Base-by-base conservation (phyloP, 2,888 invertebrate genomes). In the Palloptera scutellata region DNA sequence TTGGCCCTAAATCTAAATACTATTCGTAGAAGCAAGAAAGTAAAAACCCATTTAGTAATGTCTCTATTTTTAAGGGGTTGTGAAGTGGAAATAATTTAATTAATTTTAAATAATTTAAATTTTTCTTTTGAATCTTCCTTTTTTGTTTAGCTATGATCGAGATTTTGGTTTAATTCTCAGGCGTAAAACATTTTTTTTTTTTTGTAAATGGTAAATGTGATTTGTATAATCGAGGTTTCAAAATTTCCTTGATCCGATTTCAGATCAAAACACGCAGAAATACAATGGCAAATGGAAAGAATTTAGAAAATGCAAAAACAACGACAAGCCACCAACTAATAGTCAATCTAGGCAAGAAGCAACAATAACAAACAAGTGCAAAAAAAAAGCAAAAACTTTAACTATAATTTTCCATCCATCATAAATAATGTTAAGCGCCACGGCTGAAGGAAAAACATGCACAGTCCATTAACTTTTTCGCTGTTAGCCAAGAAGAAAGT, bases 361-460 rank as follows among this genome's bases (percentile, higher is more conserved):
- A 68, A 20, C 62, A 68, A 54, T 64, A 53, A 65, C 75, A 2
- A 74, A 76, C 72, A 77, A 75, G 74, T 73, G 72, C 73, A 69
- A 66, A 52, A 64, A 64, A 61, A 57, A 59, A 53, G 72, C 64
- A 70, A 48, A 48, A 20, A 60, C 48, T 11, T 69, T 73, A 73
- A 77, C 72, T 71, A 75, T 74, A 76, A 78, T 78, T 79, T 79
- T 80, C 71, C 76, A 79, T 78, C 76, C 80, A 79, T 78, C 82
- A 79, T 82, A 82, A 82, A 83, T 82, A 80, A 80, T 81, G 78
- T 79, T 83, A 83, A 84, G 84, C 84, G 83, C 84, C 83, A 83
- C 77, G 81, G 82, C 80, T 83, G 81, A 83, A 78, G 77, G 81
- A 79, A 80, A 81, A 83, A 82, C 83, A 83, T 83, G 82, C 78